phyloP scores from a whole-genome alignment of 2,888 invertebrate genomes.

The Sipha maydis region DNA sequence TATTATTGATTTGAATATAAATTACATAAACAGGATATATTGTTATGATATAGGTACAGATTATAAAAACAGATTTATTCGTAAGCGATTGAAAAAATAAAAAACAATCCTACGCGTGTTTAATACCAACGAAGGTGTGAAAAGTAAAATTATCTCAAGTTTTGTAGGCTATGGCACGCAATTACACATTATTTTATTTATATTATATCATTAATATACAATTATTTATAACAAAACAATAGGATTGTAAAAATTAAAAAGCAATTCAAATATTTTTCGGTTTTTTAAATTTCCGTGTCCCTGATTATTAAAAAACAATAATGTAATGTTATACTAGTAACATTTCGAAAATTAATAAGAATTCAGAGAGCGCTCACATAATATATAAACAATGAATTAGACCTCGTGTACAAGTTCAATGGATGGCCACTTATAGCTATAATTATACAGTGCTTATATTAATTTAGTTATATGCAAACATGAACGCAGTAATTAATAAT shows the following conservation, averaged over 20 bases:
- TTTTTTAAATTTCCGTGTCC: background rate
- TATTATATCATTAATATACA: background rate
- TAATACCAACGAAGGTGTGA: conserved; percentile 23
- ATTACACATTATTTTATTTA: background rate
- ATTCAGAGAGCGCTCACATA: background rate
- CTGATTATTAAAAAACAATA: conserved; percentile 19
- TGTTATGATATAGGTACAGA: background rate
- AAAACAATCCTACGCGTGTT: conserved; percentile 37
- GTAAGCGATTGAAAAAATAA: background rate
- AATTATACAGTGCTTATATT: background rate
- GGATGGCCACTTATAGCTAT: background rate
- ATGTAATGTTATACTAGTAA: background rate
- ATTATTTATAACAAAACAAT: conserved; percentile 16
- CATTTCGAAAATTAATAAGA: conserved; percentile 9
- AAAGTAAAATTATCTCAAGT: conserved; percentile 14
- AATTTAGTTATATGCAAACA: background rate
- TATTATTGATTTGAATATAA: conserved; percentile 33
- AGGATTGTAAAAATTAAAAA: background rate
- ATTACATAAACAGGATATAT: conserved; percentile 14
- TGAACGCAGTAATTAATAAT: background rate
- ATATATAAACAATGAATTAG: background rate
- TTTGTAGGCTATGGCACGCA: background rate
- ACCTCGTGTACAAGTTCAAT: conserved; percentile 30
- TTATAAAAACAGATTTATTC: conserved; percentile 27
- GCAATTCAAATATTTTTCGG: background rate